Conservation (phyloP, 2,888 invertebrate genomes). For the Tyria jacobaeae region DNA sequence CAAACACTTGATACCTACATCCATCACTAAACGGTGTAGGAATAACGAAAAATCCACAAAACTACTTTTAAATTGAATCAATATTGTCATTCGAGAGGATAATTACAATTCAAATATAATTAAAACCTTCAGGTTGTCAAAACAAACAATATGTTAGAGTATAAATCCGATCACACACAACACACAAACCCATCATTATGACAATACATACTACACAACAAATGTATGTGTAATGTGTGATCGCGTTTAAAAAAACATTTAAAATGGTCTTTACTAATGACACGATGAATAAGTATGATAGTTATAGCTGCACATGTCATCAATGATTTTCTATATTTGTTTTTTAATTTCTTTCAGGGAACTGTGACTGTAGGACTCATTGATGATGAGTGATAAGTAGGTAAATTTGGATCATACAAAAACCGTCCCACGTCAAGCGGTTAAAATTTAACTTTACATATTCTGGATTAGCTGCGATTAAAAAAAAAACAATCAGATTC, state of each 20-base stretch:
- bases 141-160: not conserved
- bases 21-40: not conserved
- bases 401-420: too few relatives aligned
- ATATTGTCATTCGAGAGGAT: slow-evolving; percentile 4
- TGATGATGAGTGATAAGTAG: too few relatives aligned
- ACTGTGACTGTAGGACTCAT: too few relatives aligned
- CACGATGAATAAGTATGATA: slow-evolving; percentile 6
- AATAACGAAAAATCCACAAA: not conserved
- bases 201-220: not conserved
- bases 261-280: not conserved
- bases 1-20: not conserved
- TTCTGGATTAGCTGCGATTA: too few relatives aligned
- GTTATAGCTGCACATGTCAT: slow-evolving; percentile 27
- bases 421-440: too few relatives aligned
- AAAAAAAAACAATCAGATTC: too few relatives aligned
- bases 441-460: too few relatives aligned
- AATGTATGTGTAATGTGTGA: not conserved
- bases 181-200: not conserved
- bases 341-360: too few relatives aligned
- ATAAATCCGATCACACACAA: not conserved
- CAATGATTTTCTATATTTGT: too few relatives aligned
- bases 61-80: not conserved
- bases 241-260: not conserved
- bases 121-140: not conserved
- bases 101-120: slow-evolving; percentile 2